Evolutionary conservation across 2,888 invertebrate species (phyloP).

Genomic region (Tortrix viridana): DNA sequence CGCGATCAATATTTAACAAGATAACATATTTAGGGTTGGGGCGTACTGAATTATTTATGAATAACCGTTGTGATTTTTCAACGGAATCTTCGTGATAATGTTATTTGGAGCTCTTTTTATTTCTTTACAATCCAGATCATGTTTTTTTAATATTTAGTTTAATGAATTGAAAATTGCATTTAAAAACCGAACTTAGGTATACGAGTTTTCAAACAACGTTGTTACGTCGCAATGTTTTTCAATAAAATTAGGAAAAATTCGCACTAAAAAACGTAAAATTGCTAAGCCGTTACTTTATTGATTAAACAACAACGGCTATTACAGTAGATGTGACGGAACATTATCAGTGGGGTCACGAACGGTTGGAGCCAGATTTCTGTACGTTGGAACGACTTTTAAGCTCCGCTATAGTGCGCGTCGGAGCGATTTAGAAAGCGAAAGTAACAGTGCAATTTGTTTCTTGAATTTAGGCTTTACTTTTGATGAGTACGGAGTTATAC

Average conservation of each 20-base stretch:
- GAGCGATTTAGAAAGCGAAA: slow-evolving; percentile 17
- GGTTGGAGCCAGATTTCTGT: slow-evolving; percentile 24
- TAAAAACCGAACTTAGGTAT: too few species aligned
- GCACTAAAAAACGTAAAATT: background rate
- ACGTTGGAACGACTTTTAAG: slow-evolving; percentile 31
- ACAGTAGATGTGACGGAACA: slow-evolving; percentile 11
- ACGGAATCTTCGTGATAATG: slow-evolving; percentile 11
- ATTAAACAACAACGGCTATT: background rate
- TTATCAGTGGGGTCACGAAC: slow-evolving; percentile 11
- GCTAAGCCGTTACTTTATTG: slow-evolving; percentile 2
- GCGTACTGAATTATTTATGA: slow-evolving; percentile 40
- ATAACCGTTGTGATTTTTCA: slow-evolving; percentile 41
- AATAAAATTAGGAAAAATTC: background rate
- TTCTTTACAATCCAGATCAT: too few species aligned
- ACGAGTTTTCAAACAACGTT: too few species aligned
- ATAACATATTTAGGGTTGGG: slow-evolving; percentile 42
- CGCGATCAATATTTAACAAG: slow-evolving; percentile 50
- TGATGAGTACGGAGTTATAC: too few species aligned
- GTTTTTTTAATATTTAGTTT: too few species aligned
- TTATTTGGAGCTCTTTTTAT: too few species aligned
- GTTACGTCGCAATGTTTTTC: too few species aligned
- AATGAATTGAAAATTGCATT: too few species aligned
- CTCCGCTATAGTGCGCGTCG: background rate
- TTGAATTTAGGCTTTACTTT: too few species aligned
- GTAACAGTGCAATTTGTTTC: background rate